Base-by-base conservation (phyloP, 2,797 vertebrate species). In the Pangasius sanitwongsei region DNA sequence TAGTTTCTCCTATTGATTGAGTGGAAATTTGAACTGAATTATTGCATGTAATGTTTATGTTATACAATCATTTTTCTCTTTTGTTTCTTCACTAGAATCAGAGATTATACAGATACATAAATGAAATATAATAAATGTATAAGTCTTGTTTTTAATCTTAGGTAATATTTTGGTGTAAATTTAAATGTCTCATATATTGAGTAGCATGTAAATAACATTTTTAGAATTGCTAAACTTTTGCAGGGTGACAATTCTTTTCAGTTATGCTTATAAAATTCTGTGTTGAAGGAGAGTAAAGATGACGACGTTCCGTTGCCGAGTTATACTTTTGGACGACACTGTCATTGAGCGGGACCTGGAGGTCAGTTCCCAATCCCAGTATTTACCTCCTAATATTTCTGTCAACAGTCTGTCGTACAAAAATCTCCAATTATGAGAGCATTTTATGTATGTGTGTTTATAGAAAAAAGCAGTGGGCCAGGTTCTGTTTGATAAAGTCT, bases 401-500 rank as follows among this genome's bases (percentile, higher is more conserved):
- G 23, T 55, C 48, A 70, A 15, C 18, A 84, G 5, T 69, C 41
- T 65, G 25, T 41, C 12, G 44, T 41, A 44, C 0, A n/a, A 12
- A 48, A 48, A 50, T 28, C 25, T 31, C 13, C 5, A 11, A 67
- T 50, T 12, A 23, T 48, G 4, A 57, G 5, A 37, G 9, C 1
- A 86, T 48, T 83, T 53, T 63, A 4, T 34, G 48, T 77, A 23
- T 85, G 31, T 83, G 37, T 69, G 67, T 44, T 94, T 90, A 53
- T 94, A 99, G 99, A 99, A 98, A 97, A 97, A 99, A 7, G 97
- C 97, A 83, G 97, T 98, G 93, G 98, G 97, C 37, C 97, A 98
- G 91, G 97, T 99, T 85, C 95, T 99, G 25, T 95, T 99, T 80
- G 96, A 95, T 77, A 97, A 97, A 94, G 98, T 99, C 86, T 99